These are phyloP conservation scores for Poeciliopsis infans DNA, from an alignment of 2,797 vertebrate species.

Conservation along the genomic window DNA sequence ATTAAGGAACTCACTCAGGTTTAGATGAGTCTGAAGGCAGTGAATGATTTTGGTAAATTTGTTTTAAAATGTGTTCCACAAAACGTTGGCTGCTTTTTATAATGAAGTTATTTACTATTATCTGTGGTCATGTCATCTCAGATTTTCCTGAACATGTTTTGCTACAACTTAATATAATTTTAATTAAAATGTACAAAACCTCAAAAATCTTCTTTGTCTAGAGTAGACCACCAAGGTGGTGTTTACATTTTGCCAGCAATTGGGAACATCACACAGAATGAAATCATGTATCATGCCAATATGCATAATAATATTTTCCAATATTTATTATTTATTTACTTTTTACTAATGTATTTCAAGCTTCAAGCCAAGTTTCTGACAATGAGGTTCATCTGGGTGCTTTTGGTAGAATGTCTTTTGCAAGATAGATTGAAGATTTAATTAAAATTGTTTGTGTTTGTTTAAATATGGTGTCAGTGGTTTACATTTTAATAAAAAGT, in stretches of 20 bases:
- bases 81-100: background rate
- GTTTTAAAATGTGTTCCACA: background rate
- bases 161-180: too few species aligned
- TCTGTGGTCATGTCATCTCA: background rate
- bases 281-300: background rate
- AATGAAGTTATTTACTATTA: background rate
- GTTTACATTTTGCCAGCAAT: background rate
- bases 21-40: background rate
- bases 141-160: background rate
- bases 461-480: background rate
- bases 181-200: too few species aligned
- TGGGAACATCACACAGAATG: background rate
- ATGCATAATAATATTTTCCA: background rate
- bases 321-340: background rate
- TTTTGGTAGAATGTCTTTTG: background rate
- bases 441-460: background rate
- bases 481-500: background rate
- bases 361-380: constrained; percentile 1
- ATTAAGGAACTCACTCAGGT: background rate
- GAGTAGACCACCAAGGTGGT: background rate
- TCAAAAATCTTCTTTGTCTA: background rate
- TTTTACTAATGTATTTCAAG: background rate
- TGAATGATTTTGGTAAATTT: background rate
- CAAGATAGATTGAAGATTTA: background rate
- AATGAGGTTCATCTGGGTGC: constrained; percentile 3